Conservation (phyloP, 2,113 vertebrate species). For the Colaptes auratus region DNA sequence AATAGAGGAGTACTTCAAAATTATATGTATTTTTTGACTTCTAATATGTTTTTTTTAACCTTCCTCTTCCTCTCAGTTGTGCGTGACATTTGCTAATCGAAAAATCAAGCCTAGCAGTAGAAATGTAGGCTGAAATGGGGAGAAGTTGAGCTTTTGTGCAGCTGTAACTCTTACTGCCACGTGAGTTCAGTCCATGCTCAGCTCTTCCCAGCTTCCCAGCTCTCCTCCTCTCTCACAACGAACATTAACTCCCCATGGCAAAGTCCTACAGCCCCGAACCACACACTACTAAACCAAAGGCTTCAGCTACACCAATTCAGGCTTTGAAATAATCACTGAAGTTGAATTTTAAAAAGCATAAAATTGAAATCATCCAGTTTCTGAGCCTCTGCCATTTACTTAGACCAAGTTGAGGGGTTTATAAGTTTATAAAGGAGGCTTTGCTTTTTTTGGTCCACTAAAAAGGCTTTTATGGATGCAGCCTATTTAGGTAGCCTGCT, state of each 20-base stretch:
- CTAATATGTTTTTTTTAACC: background rate
- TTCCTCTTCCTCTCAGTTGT: background rate
- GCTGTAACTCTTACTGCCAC: rapidly evolving
- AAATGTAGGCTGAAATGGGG: rapidly evolving
- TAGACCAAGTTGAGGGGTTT: background rate
- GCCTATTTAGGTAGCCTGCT: background rate
- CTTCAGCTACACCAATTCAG: background rate
- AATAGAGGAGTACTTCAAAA: background rate
- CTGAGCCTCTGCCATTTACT: background rate
- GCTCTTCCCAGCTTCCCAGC: background rate
- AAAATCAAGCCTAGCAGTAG: background rate
- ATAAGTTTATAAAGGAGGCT: background rate
- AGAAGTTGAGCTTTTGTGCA: background rate
- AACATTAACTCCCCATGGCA: background rate
- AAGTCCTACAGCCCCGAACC: background rate
- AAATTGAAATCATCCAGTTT: rapidly evolving
- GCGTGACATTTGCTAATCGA: background rate
- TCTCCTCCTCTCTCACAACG: background rate
- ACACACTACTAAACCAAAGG: rapidly evolving
- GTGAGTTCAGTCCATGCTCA: background rate
- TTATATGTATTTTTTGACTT: background rate
- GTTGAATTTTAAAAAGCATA: background rate
- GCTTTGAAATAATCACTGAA: background rate
- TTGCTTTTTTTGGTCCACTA: background rate
- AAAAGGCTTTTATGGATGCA: background rate